Evolutionary conservation across 2,797 vertebrate genomes (phyloP).

Genomic region (Graptemys geographica): DNA sequence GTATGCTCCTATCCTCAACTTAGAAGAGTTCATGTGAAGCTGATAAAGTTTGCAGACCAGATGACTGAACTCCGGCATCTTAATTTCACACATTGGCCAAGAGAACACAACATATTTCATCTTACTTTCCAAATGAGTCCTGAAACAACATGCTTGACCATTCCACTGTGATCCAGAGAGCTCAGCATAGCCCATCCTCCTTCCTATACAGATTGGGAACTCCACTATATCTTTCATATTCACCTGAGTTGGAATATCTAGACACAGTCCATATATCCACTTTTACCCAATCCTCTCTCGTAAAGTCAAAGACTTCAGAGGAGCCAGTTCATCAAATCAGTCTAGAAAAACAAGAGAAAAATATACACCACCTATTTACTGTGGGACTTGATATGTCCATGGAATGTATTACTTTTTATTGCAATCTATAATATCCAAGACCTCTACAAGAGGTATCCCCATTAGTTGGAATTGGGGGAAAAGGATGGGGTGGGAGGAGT

Average conservation of each 20-base stretch:
- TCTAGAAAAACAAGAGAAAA: not conserved
- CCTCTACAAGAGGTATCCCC: not conserved
- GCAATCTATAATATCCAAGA: accelerated
- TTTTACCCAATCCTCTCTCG: not conserved
- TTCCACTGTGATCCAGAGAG: not conserved
- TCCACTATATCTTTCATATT: not conserved
- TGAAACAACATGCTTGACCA: accelerated
- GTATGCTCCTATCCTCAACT: not conserved
- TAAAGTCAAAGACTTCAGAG: too few species aligned
- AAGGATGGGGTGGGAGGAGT: not conserved
- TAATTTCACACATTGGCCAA: not conserved
- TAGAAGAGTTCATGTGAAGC: not conserved
- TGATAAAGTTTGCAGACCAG: not conserved
- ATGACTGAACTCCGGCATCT: not conserved
- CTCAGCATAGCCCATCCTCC: accelerated
- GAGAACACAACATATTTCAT: accelerated
- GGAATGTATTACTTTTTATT: not conserved
- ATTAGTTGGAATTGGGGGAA: not conserved
- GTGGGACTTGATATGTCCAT: not conserved
- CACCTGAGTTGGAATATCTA: not conserved
- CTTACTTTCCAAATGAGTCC: not conserved
- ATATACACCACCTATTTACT: not conserved
- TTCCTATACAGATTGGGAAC: not conserved
- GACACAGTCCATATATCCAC: not conserved
- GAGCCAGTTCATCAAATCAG: not conserved